Evolutionary conservation across 2,888 invertebrate species (phyloP).

Genomic region (Hirudinaria manillensis): DNA sequence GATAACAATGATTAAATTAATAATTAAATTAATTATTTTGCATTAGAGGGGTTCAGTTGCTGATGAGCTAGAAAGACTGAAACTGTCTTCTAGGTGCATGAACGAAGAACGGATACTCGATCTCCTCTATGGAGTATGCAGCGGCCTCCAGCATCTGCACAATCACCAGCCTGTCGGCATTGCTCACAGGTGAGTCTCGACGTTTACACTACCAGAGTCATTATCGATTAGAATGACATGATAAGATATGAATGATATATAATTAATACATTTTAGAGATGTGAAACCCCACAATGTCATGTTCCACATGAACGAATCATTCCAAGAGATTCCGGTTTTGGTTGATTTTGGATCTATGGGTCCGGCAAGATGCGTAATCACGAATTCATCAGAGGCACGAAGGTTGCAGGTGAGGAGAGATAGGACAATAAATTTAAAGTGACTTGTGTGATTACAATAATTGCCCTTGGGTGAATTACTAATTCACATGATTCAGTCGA

Average conservation of each 20-base stretch:
- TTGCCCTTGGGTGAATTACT: neutral
- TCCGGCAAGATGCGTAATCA: slow-evolving; percentile 52
- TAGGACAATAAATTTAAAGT: neutral
- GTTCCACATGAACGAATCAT: slow-evolving; percentile 61
- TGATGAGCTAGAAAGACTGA: slow-evolving; percentile 63
- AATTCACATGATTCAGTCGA: neutral
- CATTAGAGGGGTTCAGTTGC: slow-evolving; percentile 67
- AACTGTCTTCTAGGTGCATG: slow-evolving; percentile 57
- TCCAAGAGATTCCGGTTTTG: slow-evolving; percentile 61
- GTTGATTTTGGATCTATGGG: slow-evolving; percentile 71
- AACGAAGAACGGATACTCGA: slow-evolving; percentile 64
- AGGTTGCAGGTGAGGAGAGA: slow-evolving; percentile 45
- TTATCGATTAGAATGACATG: no score
- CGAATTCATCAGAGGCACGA: slow-evolving; percentile 50
- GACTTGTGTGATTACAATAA: no score
- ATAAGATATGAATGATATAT: no score
- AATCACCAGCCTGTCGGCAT: slow-evolving; percentile 61
- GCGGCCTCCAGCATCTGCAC: slow-evolving; percentile 70
- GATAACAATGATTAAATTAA: no score
- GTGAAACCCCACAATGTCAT: slow-evolving; percentile 79
- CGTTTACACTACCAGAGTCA: neutral
- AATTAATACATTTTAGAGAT: slow-evolving; percentile 59
- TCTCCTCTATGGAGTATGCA: slow-evolving; percentile 69
- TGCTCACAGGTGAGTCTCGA: slow-evolving; percentile 34
- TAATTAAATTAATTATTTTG: no score